Base-by-base conservation (phyloP, 2,888 invertebrate species). In the Aphelenchoides bicaudatus region DNA sequence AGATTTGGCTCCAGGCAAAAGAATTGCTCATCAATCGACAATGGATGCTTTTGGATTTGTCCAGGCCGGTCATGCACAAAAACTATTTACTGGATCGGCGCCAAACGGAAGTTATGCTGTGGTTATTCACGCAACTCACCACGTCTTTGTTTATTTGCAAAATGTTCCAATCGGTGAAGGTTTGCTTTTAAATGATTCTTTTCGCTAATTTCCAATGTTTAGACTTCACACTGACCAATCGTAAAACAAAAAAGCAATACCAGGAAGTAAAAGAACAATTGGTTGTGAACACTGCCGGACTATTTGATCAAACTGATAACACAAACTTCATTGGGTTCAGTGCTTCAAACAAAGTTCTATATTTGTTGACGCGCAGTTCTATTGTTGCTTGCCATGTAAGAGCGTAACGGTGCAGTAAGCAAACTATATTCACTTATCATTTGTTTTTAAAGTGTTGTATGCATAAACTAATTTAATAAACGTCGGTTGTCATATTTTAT, bases 21-120 rank as follows among this genome's bases (percentile, higher is more conserved):
- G 30, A 13, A 48, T 39, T 4, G 48, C 53, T 8, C 39, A 56
- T n/a, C 10, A 43, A 2, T 59, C 56, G 6, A 71, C 71, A 16
- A 55, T 71, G 8, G 53, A 67, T 21, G 70, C 70, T 0, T 71
- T 71, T 46, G 71, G 70, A 28, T 71, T 67, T 31, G 63, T 71
- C 39, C 70, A 70, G 55, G 63, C 56, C 63, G 19, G 56, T 3
- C 61, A 64, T 48, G 25, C 58, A 8, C 56, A 57, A 13, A 58
- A 54, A 23, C 54, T 39, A 21, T 59, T 59, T 30, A 27, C 67
- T 2, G 65, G 63, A 30, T 61, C 61, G 54, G 56, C 68, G 13
- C 68, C 69, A 16, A 55, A 65, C 56, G 48, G 55, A 34, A 39
- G 59, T 5, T 70, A 68, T 46, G 69, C 68, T 6, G 55, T 58